These are phyloP conservation scores for Sebastolobus alascanus DNA, from an alignment of 2,797 vertebrate species.

Conservation along the genomic window DNA sequence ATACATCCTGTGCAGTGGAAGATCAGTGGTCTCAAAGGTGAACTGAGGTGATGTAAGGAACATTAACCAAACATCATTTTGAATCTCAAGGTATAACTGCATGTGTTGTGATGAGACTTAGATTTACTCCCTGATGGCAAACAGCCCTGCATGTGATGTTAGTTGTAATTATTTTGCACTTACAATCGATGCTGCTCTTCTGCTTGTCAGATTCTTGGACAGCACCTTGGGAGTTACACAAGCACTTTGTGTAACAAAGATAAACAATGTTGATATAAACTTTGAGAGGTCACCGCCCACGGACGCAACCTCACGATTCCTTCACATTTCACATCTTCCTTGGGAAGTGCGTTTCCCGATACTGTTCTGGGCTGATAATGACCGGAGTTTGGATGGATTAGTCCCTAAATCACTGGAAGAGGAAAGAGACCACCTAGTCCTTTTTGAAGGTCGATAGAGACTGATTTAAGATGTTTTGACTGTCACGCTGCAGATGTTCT, in stretches of 20 bases:
- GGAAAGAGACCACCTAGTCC: neutral
- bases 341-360: neutral
- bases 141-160: neutral
- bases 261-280: slow-evolving; percentile 22
- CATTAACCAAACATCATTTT: neutral
- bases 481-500: slow-evolving; percentile 13
- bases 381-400: neutral
- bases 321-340: neutral
- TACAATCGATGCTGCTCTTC: neutral
- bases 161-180: neutral
- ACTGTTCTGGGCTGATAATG: neutral
- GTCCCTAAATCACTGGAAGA: neutral
- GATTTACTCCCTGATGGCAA: neutral
- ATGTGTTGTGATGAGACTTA: neutral
- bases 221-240: neutral
- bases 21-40: neutral
- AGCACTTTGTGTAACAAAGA: neutral
- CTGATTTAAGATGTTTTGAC: slow-evolving; percentile 52
- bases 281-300: neutral
- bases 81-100: neutral
- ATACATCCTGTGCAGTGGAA: slow-evolving; percentile 43
- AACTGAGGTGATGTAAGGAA: neutral
- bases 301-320: neutral
- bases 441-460: slow-evolving; percentile 20
- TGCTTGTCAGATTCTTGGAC: slow-evolving; percentile 8